A percentile compares a stretch with the other conserved stretches of the same genome.
Evolutionary conservation across 30 jellyfish, hydroid and myxozoan species (phyloP).

Genomic region (Calvadosia cruxmelitensis): DNA sequence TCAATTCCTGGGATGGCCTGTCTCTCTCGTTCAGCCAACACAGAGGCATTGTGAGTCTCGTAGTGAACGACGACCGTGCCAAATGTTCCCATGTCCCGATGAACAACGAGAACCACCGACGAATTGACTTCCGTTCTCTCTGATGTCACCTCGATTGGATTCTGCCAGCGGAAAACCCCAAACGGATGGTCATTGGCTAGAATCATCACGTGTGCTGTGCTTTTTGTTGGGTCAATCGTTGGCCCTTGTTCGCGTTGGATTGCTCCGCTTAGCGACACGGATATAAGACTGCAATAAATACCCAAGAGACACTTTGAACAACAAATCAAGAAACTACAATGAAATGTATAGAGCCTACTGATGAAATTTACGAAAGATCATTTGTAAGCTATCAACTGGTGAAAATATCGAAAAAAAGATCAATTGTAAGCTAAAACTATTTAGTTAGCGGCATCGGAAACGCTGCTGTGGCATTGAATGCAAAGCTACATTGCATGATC

Average conservation of each 20-base stretch:
- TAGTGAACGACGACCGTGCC: slow-evolving; percentile 51
- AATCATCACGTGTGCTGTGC: slow-evolving; percentile 32
- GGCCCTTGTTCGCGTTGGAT: too few species aligned
- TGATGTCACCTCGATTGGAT: slow-evolving; percentile 52
- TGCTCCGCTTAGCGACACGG: slow-evolving; percentile 45
- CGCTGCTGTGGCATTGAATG: too few species aligned
- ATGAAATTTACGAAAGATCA: too few species aligned
- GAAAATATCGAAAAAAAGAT: too few species aligned
- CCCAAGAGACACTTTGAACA: not conserved
- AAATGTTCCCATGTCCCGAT: slow-evolving; percentile 49
- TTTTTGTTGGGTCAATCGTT: slow-evolving; percentile 47
- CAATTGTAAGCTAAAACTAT: too few species aligned
- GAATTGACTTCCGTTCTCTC: slow-evolving; percentile 48
- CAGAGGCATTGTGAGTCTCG: slow-evolving; percentile 43
- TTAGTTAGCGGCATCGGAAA: too few species aligned
- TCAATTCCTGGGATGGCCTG: slow-evolving; percentile 66
- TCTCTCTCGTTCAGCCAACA: slow-evolving; percentile 42
- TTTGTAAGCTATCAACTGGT: too few species aligned
- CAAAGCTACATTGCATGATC: too few species aligned
- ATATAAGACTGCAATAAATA: slow-evolving; percentile 22
- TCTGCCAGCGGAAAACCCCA: slow-evolving; percentile 68
- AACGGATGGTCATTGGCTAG: slow-evolving; percentile 71
- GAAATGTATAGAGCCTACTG: too few species aligned
- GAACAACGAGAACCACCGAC: slow-evolving; percentile 49
- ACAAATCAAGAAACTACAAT: not conserved